Evolutionary conservation across 2,888 invertebrate species (phyloP).

Genomic region (Spialia ferax): DNA sequence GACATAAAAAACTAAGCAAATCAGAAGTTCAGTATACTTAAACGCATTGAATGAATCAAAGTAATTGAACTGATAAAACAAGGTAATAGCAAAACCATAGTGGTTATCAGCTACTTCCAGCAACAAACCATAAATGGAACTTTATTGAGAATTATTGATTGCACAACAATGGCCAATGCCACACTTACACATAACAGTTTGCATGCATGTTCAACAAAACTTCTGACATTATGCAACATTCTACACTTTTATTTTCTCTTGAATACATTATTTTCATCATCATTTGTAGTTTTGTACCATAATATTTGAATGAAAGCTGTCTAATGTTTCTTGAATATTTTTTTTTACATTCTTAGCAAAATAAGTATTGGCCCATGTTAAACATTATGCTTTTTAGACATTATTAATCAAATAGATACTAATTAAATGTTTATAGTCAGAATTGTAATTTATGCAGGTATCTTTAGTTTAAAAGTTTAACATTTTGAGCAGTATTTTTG

Average conservation of each 20-base stretch:
- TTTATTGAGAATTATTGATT: constrained; percentile 84
- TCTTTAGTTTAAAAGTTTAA: no score
- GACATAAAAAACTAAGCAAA: constrained; percentile 18
- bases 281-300: constrained; percentile 23
- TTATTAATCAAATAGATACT: no score
- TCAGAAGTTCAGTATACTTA: constrained; percentile 5
- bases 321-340: not conserved
- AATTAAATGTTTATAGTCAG: no score
- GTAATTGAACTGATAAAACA: constrained; percentile 74
- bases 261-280: constrained; percentile 32
- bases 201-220: constrained; percentile 60
- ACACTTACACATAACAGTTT: constrained; percentile 74
- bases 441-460: no score
- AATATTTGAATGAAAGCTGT: constrained; percentile 1
- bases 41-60: constrained; percentile 66
- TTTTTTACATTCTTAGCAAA: not conserved
- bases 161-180: constrained; percentile 77
- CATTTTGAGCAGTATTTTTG: no score
- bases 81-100: constrained; percentile 54
- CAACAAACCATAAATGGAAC: constrained; percentile 71
- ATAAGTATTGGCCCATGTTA: not conserved
- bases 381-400: not conserved
- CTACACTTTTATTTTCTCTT: constrained; percentile 40
- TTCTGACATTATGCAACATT: constrained; percentile 46
- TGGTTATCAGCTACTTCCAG: constrained; percentile 68